Evolutionary conservation across 2,113 vertebrate genomes (phyloP).

Genomic region (Salvelinus namaycush): DNA sequence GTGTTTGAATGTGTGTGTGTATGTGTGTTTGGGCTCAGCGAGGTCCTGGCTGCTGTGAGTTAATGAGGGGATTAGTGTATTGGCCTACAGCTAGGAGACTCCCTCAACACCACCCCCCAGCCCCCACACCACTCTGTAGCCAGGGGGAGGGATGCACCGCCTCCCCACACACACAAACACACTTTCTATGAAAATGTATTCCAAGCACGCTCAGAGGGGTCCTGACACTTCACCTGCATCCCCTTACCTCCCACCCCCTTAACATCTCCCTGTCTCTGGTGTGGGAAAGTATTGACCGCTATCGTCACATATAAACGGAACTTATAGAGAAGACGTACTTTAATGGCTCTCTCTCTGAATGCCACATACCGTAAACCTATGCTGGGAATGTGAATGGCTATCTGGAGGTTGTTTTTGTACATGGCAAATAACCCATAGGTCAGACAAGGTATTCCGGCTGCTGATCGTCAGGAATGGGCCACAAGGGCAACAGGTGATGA

Average conservation of each 20-base stretch:
- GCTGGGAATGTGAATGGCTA: background rate
- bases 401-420: background rate
- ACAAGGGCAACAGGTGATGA: constrained; percentile 30
- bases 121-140: background rate
- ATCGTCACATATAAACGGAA: too few relatives aligned
- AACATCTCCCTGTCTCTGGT: background rate
- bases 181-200: constrained; percentile 7
- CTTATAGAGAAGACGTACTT: too few relatives aligned
- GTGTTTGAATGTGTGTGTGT: background rate
- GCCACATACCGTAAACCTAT: too few relatives aligned
- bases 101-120: constrained; percentile 8
- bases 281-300: background rate
- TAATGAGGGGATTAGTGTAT: constrained; percentile 46
- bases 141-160: too few relatives aligned
- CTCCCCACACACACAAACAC: too few relatives aligned
- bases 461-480: constrained; percentile 31
- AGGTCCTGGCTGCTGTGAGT: constrained; percentile 31
- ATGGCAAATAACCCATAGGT: background rate
- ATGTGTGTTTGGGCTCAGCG: background rate
- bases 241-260: background rate
- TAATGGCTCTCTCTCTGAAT: too few relatives aligned
- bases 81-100: constrained; percentile 29
- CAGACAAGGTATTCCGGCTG: constrained; percentile 23
- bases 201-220: background rate
- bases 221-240: background rate